Evolutionary conservation across 92 coral and sea anemone genomes (phyloP), one percentile per base, ranked within the genome.

Genomic region (Siderastrea siderea): DNA sequence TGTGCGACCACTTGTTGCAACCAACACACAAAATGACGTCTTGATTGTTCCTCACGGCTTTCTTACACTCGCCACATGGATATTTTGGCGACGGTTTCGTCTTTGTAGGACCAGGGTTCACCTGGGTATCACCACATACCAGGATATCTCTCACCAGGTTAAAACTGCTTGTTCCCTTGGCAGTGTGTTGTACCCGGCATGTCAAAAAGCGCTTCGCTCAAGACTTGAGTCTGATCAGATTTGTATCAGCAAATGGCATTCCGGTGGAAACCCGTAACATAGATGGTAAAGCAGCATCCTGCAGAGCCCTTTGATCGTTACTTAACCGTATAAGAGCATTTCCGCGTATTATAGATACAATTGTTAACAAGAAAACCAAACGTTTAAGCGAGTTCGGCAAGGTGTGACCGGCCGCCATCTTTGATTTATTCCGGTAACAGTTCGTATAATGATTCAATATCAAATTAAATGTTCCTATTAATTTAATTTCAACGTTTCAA

Each of bases 391-490:
- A 82, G 87, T 53, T 69, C 71, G 14, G 87, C 51, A 82, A 82
- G 78, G 87, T 82, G 68, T 70, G 87, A 82, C 87, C 78, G 87
- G 78, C 87, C 87, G 87, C 87, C 87, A 82, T 82, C n/a, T n/a
- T n/a, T n/a, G n/a, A n/a, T n/a, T n/a, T n/a, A n/a, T n/a, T n/a
- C n/a, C n/a, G n/a, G n/a, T n/a, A n/a, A n/a, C n/a, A n/a, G n/a
- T n/a, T n/a, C n/a, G n/a, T n/a, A n/a, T n/a, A n/a, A n/a, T n/a
- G n/a, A n/a, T n/a, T n/a, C n/a, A n/a, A n/a, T n/a, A n/a, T n/a
- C n/a, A n/a, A n/a, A n/a, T n/a, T n/a, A n/a, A n/a, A n/a, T n/a
- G n/a, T n/a, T n/a, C n/a, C n/a, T n/a, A n/a, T n/a, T n/a, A n/a
- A n/a, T n/a, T n/a, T n/a, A n/a, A n/a, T n/a, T n/a, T n/a, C n/a